Conservation (phyloP, 2,797 vertebrate species). For the Lophius americanus region DNA sequence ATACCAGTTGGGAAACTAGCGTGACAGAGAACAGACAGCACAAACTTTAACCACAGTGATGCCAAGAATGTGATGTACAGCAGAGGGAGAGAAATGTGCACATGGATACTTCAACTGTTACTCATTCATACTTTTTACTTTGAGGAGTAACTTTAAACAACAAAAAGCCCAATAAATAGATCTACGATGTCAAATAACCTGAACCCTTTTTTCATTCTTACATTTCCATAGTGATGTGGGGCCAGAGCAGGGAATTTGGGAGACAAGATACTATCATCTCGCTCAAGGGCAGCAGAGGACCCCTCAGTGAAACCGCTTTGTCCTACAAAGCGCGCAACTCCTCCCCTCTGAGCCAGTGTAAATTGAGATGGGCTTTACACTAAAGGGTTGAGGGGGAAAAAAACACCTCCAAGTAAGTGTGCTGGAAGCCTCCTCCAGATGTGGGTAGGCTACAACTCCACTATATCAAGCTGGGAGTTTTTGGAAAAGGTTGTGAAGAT, state of each 20-base stretch:
- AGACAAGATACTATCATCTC: conserved; percentile 14
- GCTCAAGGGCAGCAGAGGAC: conserved; percentile 48
- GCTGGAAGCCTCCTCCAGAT: conserved; percentile 32
- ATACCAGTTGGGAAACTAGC: conserved; percentile 10
- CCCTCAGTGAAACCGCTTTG: conserved; percentile 44
- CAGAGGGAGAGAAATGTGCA: conserved; percentile 26
- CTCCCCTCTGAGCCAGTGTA: conserved; percentile 61
- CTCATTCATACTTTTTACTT: conserved; percentile 2
- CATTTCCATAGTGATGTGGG: conserved; percentile 56
- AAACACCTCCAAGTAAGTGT: conserved; percentile 12
- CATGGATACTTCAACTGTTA: conserved; percentile 1
- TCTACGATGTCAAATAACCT: background rate
- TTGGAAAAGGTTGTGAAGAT: background rate
- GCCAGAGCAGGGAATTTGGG: conserved; percentile 43
- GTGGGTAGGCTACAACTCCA: conserved; percentile 48
- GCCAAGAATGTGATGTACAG: conserved; percentile 38
- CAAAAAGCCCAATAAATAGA: conserved; percentile 4
- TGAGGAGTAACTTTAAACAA: conserved; percentile 17
- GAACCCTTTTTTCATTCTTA: background rate
- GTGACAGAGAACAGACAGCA: conserved; percentile 19
- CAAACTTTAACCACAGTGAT: conserved; percentile 62
- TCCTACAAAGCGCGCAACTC: conserved; percentile 57
- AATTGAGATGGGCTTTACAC: conserved; percentile 71
- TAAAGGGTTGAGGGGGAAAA: conserved; percentile 45
- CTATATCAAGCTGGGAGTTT: conserved; percentile 19